phyloP scores from a whole-genome alignment of 2,797 vertebrate genomes.

The Lindbergichthys nudifrons region DNA sequence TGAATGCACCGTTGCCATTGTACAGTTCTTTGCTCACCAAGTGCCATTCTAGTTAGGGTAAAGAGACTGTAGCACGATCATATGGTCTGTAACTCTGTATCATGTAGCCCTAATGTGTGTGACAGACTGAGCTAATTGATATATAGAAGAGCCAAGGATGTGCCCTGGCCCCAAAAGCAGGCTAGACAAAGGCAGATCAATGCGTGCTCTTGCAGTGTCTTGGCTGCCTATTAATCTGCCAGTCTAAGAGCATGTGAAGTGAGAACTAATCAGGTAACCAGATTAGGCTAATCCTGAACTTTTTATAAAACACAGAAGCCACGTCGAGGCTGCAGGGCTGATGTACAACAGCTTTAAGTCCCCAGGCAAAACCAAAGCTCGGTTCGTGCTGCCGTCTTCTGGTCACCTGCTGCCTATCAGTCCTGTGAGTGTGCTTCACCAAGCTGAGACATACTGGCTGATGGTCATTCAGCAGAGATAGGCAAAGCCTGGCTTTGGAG shows the following conservation, averaged over 20 bases:
- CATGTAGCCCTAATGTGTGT: not conserved
- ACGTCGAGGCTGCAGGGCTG: conserved; percentile 22
- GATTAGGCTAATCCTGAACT: conserved; percentile 84
- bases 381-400: conserved; percentile 37
- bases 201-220: conserved; percentile 29
- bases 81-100: not conserved
- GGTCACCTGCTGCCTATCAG: not conserved
- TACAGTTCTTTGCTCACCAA: too few relatives aligned
- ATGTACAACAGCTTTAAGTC: conserved; percentile 40
- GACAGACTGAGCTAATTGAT: not conserved
- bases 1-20: too few relatives aligned
- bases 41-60: too few relatives aligned
- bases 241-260: conserved; percentile 75
- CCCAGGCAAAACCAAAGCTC: conserved; percentile 14
- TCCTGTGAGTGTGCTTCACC: conserved; percentile 24
- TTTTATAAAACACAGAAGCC: conserved; percentile 80
- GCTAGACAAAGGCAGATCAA: conserved; percentile 10
- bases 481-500: not conserved
- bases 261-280: conserved; percentile 83
- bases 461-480: not conserved
- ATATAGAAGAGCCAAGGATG: not conserved
- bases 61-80: not conserved
- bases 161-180: not conserved
- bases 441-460: not conserved
- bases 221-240: conserved; percentile 64